Conservation (phyloP, 2,113 vertebrate species). For the Paradisaea rubra region DNA sequence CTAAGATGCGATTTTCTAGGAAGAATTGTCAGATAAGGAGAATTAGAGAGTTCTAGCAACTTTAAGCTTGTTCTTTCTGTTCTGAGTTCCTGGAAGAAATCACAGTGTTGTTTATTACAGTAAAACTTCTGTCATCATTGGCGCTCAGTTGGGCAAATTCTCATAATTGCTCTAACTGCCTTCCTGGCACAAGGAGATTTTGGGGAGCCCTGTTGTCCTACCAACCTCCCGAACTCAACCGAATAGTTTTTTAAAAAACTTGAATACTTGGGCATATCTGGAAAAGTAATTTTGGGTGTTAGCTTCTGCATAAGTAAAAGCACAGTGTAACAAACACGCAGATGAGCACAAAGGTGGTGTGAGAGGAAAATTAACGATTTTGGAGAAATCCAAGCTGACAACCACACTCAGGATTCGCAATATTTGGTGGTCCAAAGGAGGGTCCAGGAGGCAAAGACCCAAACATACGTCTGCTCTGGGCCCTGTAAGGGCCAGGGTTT, state of each 20-base stretch:
- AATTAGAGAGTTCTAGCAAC: not conserved
- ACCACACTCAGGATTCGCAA: accelerated
- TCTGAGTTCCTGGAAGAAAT: not conserved
- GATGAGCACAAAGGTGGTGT: not conserved
- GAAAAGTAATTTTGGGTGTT: not conserved
- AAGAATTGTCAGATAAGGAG: not conserved
- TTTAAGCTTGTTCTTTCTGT: not conserved
- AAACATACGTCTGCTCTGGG: not conserved
- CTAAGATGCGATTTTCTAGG: not conserved
- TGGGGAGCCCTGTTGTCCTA: not conserved
- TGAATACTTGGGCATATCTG: not conserved
- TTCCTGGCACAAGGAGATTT: not conserved
- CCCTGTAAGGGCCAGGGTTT: not conserved
- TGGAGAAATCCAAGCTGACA: not conserved
- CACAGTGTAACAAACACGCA: not conserved
- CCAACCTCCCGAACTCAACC: accelerated
- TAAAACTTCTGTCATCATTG: not conserved
- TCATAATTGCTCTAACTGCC: not conserved
- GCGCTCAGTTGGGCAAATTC: accelerated
- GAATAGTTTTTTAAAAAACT: not conserved
- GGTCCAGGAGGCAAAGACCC: not conserved
- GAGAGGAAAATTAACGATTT: accelerated
- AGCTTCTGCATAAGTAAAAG: not conserved
- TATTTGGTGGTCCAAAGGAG: not conserved
- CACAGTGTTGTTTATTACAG: not conserved